Evolutionary conservation across 2,113 vertebrate species (phyloP), one percentile per base, ranked within the genome.

Genomic region (Xenus cinereus): DNA sequence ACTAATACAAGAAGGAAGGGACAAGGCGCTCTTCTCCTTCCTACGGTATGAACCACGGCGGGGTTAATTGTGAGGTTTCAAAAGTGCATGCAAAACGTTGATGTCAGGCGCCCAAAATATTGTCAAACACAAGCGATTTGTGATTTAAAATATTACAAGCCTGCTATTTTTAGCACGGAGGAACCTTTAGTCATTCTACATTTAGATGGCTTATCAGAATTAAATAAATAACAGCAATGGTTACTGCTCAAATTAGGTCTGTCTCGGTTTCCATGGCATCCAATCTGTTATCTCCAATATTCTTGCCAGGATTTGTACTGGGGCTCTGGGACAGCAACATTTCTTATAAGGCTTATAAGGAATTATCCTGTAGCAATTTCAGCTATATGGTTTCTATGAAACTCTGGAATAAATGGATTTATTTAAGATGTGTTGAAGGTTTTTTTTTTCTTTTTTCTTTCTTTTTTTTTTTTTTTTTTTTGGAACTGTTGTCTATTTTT

Each of bases 261-360:
- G 95, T 97, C 94, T 98, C 43, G 4, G 98, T 98, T 98, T 98
- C 98, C 97, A 98, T 98, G 97, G 94, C 92, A 98, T 94, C 95
- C 97, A 97, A 90, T 98, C 97, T 98, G 96, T 98, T 97, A 97
- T 97, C 93, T 96, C 92, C 93, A 96, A 77, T 95, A 96, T 93
- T 97, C 94, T 89, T 86, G 87, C 94, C 95, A 95, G 96, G 79
- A 98, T 98, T 95, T 96, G 91, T 95, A 91, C 84, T 92, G 89
- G 96, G 90, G 64, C 96, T 97, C 96, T 96, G 93, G 93, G 92
- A 96, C 94, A 83, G 86, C 74, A 93, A 88, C 51, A 32, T 90
- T 95, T 96, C 75, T 94, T 96, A 72, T 96, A 94, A 96, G 89
- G 94, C 93, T 98, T 96, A 93, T 95, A 92, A 91, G 89, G 95